phyloP scores from a whole-genome alignment of 2,888 invertebrate genomes.

The Nemotelus pantherinus region DNA sequence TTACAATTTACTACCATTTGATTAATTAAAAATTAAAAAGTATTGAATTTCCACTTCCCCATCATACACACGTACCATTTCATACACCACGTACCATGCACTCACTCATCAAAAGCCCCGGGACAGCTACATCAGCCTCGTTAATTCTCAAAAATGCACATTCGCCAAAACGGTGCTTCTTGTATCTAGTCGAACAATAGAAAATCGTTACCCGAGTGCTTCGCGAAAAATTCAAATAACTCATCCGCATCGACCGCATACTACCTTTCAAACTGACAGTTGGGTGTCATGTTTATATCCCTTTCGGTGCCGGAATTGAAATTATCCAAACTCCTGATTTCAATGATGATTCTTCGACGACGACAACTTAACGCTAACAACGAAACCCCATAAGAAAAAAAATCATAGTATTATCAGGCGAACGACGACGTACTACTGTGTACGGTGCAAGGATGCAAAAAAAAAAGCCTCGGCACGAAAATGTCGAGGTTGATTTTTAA shows the following conservation, averaged over 20 bases:
- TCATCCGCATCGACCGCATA: constrained; percentile 42
- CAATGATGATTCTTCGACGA: background rate
- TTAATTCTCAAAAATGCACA: constrained; percentile 26
- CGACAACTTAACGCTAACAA: too few species aligned
- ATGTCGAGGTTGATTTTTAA: constrained; percentile 48
- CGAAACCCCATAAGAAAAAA: background rate
- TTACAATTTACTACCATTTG: constrained; percentile 12
- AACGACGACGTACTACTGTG: too few species aligned
- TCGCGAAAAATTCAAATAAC: constrained; percentile 44
- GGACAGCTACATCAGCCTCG: constrained; percentile 16
- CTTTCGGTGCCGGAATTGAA: constrained; percentile 50
- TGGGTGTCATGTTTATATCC: constrained; percentile 66
- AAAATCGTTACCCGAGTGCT: constrained; percentile 19
- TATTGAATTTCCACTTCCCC: constrained; percentile 10
- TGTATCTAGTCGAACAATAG: constrained; percentile 31
- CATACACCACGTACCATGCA: background rate
- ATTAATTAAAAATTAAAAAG: constrained; percentile 39
- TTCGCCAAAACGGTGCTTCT: background rate
- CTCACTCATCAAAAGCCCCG: background rate
- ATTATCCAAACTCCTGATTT: constrained; percentile 24
- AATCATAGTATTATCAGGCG: background rate
- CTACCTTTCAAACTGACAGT: constrained; percentile 62
- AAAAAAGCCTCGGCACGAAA: background rate
- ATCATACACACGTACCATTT: background rate
- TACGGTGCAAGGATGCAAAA: too few species aligned